A percentile compares a stretch with the other conserved stretches of the same genome.
Evolutionary conservation across 2,888 invertebrate species (phyloP).

Genomic region (Lymantria monacha): DNA sequence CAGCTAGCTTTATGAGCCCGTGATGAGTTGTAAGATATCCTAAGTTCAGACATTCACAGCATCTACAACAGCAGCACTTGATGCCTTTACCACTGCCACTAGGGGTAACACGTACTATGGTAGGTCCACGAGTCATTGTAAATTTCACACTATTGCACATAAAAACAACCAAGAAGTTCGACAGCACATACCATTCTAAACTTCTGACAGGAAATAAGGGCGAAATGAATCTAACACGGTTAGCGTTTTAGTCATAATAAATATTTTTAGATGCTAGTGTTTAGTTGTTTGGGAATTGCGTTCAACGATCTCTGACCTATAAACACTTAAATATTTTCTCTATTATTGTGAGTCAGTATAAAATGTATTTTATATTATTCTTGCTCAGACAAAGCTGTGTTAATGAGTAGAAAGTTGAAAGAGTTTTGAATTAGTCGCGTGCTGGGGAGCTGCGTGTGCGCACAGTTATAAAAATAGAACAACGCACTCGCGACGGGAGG

Average conservation of each 20-base stretch:
- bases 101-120: conserved; percentile 71
- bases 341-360: neutral
- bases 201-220: conserved; percentile 59
- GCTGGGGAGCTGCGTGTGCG: conserved; percentile 46
- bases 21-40: conserved; percentile 87
- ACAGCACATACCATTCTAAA: conserved; percentile 18
- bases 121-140: conserved; percentile 72
- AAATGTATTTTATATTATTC: neutral
- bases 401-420: conserved; percentile 32
- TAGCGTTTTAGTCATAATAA: conserved; percentile 70
- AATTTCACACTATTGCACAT: conserved; percentile 2
- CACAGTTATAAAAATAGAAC: conserved; percentile 58
- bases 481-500: conserved; percentile 61
- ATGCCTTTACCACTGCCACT: conserved; percentile 75
- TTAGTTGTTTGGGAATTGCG: conserved; percentile 56
- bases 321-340: conserved; percentile 1
- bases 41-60: conserved; percentile 91
- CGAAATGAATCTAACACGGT: conserved; percentile 62
- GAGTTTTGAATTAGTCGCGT: conserved; percentile 55
- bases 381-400: conserved; percentile 26
- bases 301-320: conserved; percentile 53
- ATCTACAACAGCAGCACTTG: conserved; percentile 88
- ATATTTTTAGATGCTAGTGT: conserved; percentile 71
- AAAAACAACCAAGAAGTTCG: conserved; percentile 8
- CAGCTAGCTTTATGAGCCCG: conserved; percentile 88